Evolutionary conservation across 2,113 vertebrate genomes (phyloP).

Genomic region (Microcebus murinus): DNA sequence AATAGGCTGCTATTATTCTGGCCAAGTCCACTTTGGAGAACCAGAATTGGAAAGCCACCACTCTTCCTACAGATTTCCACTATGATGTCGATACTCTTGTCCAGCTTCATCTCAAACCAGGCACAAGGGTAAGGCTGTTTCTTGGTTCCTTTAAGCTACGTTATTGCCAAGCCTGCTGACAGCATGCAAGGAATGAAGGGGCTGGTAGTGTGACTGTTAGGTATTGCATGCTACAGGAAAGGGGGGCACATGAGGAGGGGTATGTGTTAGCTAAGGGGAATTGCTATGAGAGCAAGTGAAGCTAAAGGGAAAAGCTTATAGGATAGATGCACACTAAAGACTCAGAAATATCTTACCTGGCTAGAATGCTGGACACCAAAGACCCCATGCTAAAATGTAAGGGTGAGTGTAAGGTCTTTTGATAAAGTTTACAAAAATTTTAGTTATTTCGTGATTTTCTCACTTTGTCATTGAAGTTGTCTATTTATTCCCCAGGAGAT

Average conservation of each 20-base stretch:
- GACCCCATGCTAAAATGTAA: not conserved
- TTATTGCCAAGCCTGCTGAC: not conserved
- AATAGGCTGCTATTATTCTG: conserved; percentile 89
- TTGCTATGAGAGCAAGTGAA: not conserved
- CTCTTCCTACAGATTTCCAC: conserved; percentile 92
- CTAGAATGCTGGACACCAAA: not conserved
- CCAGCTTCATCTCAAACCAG: conserved; percentile 92
- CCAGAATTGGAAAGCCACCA: conserved; percentile 88
- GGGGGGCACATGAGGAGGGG: rapidly evolving
- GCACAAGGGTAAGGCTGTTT: conserved; percentile 85
- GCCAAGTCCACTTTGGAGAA: conserved; percentile 89
- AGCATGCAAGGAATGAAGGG: not conserved
- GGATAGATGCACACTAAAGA: too few relatives aligned
- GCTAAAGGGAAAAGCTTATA: not conserved
- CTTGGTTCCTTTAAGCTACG: not conserved
- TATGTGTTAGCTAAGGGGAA: not conserved
- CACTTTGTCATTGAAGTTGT: not conserved
- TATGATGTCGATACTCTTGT: conserved; percentile 89
- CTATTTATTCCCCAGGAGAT: not conserved
- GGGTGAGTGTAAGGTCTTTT: not conserved
- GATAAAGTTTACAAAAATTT: not conserved
- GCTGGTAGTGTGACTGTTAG: not conserved
- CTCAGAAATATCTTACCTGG: not conserved
- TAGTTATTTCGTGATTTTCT: not conserved
- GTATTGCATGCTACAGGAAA: not conserved